A percentile compares a stretch with the other conserved stretches of the same genome.
phyloP scores from a whole-genome alignment of 2,797 vertebrate species.

The Pseudochirops cupreus region DNA sequence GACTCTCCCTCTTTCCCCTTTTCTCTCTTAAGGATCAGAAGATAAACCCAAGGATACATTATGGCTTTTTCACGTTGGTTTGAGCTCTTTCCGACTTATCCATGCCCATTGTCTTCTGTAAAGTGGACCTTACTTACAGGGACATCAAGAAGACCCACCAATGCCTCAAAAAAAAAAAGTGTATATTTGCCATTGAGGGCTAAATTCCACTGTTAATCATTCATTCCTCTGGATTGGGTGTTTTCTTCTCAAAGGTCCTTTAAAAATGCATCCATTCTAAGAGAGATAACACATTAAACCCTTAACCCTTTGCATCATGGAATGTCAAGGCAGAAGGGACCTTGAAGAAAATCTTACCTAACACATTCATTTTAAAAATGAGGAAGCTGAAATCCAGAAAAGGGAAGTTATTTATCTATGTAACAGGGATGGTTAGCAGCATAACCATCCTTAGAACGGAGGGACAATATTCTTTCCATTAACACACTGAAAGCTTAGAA shows the following conservation, averaged over 20 bases:
- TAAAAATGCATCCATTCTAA: not conserved
- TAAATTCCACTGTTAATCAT: constrained; percentile 21
- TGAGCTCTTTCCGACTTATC: not conserved
- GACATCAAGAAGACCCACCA: not conserved
- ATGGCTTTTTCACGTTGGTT: not conserved
- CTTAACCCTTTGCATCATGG: not conserved
- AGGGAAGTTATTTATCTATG: not conserved
- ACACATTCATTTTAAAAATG: not conserved
- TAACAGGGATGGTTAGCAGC: not conserved
- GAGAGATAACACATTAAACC: not conserved
- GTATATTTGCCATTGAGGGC: not conserved
- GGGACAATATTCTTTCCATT: not conserved
- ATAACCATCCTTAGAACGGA: not conserved
- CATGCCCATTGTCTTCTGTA: not conserved
- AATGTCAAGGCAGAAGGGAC: not conserved
- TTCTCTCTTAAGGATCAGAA: not conserved
- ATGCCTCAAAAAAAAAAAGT: not conserved
- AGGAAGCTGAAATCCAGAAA: not conserved
- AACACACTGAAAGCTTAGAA: not conserved
- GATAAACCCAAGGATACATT: not conserved
- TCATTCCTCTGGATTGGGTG: not conserved
- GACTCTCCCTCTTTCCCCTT: not conserved
- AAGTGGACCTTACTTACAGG: not conserved
- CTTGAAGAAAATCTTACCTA: not conserved
- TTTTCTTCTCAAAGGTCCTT: constrained; percentile 10